Evolutionary conservation across 2,797 vertebrate species (phyloP), one percentile per base, ranked within the genome.

Genomic region (Lophius americanus): DNA sequence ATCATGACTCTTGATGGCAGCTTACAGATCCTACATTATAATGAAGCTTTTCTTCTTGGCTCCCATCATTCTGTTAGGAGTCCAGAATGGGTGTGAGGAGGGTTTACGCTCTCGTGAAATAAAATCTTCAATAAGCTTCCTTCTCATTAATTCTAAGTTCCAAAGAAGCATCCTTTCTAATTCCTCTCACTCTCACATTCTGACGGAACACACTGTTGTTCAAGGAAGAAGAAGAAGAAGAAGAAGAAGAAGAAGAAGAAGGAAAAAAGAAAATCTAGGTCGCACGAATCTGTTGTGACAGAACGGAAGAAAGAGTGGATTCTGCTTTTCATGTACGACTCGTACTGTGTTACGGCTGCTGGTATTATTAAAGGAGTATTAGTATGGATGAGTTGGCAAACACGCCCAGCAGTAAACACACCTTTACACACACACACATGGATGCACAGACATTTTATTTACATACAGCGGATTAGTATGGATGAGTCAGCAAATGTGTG

Each of bases 191-290:
- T 41, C 32, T 33, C 42, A 47, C 72, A 23, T 23, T 23, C 23
- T 36, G n/a, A 23, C 23, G 23, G 23, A 23, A 23, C 23, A 23
- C 23, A 23, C 23, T 23, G 23, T 23, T 23, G 23, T 23, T 23
- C 23, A 23, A 23, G 23, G 23, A 23, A 23, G 23, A 23, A 23
- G 23, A 23, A 23, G 23, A 23, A 76, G 51, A 62, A 72, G 23
- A 23, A 23, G 23, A 23, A 76, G 51, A 62, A 72, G 23, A 23
- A 23, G 23, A 23, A 23, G 23, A 23, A 23, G 23, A 23, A 76
- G 51, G n/a, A n/a, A n/a, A 62, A 72, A 68, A 36, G 64, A 53
- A 73, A 79, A 70, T 68, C 60, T 51, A 35, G 53, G 79, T 70
- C 52, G 64, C 23, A 43, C 56, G 48, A 33, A 38, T 52, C 60